Conservation (phyloP, 2,888 invertebrate genomes). For the Tachystola acroxantha region DNA sequence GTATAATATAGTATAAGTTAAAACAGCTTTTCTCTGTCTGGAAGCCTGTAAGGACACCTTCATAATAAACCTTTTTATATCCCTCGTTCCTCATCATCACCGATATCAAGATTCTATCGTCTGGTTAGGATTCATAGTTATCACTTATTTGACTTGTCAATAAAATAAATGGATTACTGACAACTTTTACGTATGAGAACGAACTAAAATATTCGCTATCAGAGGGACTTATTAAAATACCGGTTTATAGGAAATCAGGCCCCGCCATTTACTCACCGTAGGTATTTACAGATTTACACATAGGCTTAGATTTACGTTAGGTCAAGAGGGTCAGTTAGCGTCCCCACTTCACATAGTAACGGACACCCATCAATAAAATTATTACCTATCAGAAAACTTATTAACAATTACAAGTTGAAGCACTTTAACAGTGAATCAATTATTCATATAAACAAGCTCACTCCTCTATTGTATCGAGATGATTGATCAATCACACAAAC, state of each 20-base stretch:
- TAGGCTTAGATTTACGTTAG: conserved; percentile 20
- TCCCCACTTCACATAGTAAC: conserved; percentile 26
- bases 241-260: conserved; percentile 2
- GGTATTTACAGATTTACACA: conserved; percentile 48
- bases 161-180: too few species aligned
- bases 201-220: too few species aligned
- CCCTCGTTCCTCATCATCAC: too few species aligned
- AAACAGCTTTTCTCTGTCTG: too few species aligned
- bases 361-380: background rate
- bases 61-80: too few species aligned
- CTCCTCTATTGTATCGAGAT: background rate
- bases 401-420: background rate
- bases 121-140: too few species aligned
- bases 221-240: background rate
- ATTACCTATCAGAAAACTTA: background rate
- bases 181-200: too few species aligned
- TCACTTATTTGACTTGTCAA: too few species aligned
- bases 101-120: too few species aligned
- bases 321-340: conserved; percentile 42
- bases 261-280: conserved; percentile 28
- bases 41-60: too few species aligned
- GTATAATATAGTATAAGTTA: too few species aligned
- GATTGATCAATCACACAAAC: background rate
- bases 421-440: background rate
- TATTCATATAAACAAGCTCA: background rate